Evolutionary conservation across 1,140 invertebrate species (phyloP), one percentile per base, ranked within the genome.

Genomic region (Asbolus verrucosus): DNA sequence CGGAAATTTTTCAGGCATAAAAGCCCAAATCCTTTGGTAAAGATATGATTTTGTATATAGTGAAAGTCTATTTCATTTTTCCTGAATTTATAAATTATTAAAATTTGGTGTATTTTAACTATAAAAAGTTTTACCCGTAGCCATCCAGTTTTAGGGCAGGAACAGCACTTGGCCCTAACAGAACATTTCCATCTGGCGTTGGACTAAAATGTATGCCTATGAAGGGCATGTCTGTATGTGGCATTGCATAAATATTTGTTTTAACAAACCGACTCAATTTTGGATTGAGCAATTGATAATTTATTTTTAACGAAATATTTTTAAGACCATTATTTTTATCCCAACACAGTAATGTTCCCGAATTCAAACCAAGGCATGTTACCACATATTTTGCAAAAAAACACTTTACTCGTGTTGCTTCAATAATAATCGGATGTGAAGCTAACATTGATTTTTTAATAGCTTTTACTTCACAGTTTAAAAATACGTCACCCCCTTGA

Each of bases 191-290:
- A 84, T 97, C 94, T 86, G 99, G 94, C 81, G 94, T 87, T 1
- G 98, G 97, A 19, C 97, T 99, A 75, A 98, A 97, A 85, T 99
- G 98, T 9, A 99, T 96, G n/a, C 98, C 98, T 1, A 99, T 83
- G 82, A 99, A 99, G 38, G 98, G 98, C 80, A 98, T 95, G 66
- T 91, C 86, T 0, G 96, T 92, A 87, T 99, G 93, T 30, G 98
- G 98, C 21, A 99, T 96, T 6, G 98, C 98, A 84, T 99, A 99
- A 78, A 99, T 97, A 81, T 99, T 99, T 11, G 93, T 92, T 72
- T 88, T 91, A 39, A 96, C 88, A 63, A 98, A 82, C 80, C 93
- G 81, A 70, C 84, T 86, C 80, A 96, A 97, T 46, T 91, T 86
- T 59, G 89, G 88, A 50, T 89, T 89, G 14, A 99, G 80, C 30